Base-by-base conservation (phyloP, 35 echinoderm and acorn worm genomes). In the Amphiura filiformis region DNA sequence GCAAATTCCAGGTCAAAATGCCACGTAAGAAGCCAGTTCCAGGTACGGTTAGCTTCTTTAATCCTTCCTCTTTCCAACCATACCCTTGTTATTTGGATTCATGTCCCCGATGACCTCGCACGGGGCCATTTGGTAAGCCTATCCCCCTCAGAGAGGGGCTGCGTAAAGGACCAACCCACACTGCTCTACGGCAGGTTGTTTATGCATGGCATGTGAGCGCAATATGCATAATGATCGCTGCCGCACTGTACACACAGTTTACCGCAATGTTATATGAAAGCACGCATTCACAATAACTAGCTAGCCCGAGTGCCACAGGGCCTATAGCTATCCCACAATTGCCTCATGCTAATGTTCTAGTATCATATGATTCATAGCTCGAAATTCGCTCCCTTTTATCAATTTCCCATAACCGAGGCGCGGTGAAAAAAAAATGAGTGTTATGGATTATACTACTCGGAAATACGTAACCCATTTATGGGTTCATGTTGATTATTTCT, bases 1-100 rank as follows among this genome's bases (percentile, higher is more conserved):
- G 83, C 83, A 85, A 44, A 44, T 85, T 85, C 83, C 64, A 36
- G 49, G 56, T 61, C 83, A 85, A 85, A 85, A 85, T 85, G 83
- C 83, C 83, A 61, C 83, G 83, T 65, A 85, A 85, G 83, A 85
- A 85, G 83, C 83, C 83, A 61, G 35, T 37, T 61, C 56, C 83
- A 65, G 83, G 83, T 85, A 85, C 17, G 56, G 56, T 61, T 36
- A 61, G 37, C 56, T 61, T 85, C 56, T 36, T 64, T 65, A 26
- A 85, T 38, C 32, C 64, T 70, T 82, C 34, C 2, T 42, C 61
- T 85, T 85, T 37, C 32, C 64, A 22, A 36, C 32, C 56, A 85
- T 65, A 34, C 30, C 39, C 36, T 38, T 38, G 18, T 26, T 65
- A 85, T 85, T 34, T 70, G 23, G 4, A 85, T 65, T 34, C n/a